These are phyloP conservation scores for Eubucco bourcierii DNA, from an alignment of 2,113 vertebrate species.

Conservation along the genomic window DNA sequence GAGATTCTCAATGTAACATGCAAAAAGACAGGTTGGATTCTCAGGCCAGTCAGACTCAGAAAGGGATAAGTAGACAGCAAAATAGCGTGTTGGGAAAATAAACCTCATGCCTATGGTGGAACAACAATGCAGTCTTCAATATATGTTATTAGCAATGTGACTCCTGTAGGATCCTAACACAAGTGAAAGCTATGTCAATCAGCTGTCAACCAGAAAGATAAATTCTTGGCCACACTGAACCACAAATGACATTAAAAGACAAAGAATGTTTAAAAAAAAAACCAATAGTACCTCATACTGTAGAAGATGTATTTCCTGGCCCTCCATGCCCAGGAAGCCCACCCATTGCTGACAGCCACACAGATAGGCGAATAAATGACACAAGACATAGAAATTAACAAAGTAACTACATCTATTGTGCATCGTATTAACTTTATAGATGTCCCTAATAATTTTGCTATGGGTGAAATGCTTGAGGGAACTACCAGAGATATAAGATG, in stretches of 20 bases:
- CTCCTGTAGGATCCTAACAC: neutral
- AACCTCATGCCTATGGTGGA: neutral
- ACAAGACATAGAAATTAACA: neutral
- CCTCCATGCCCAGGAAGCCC: neutral
- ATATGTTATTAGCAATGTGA: neutral
- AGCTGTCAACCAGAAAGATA: neutral
- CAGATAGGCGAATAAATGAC: neutral
- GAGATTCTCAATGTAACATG: neutral
- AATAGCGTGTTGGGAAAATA: neutral
- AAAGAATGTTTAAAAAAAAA: neutral
- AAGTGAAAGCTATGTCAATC: neutral
- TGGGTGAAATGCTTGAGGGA: neutral
- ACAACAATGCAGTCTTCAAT: neutral
- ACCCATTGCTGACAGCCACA: neutral
- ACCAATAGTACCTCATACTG: neutral
- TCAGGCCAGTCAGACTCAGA: neutral
- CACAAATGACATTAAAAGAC: neutral
- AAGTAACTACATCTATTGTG: neutral
- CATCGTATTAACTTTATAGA: neutral
- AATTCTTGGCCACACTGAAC: neutral
- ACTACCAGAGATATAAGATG: neutral
- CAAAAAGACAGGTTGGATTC: slow-evolving; percentile 19
- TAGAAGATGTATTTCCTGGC: neutral
- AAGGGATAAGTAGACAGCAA: neutral
- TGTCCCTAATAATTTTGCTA: neutral